These are phyloP conservation scores for Pristionchus pacificus DNA, from an alignment of 1,140 invertebrate species.

Conservation along the genomic window DNA sequence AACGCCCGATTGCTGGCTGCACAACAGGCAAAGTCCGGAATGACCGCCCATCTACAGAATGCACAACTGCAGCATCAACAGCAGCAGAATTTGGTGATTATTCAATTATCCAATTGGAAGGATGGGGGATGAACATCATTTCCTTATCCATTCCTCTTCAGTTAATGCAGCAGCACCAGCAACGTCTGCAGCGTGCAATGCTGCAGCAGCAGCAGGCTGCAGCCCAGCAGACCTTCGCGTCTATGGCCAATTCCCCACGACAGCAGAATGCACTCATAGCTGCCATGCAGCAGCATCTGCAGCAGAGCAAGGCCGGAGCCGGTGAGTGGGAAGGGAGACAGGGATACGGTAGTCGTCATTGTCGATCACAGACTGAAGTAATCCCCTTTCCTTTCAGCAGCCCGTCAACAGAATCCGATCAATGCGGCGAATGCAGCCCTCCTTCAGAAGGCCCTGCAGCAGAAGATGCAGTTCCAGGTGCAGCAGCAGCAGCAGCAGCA, in stretches of 20 bases:
- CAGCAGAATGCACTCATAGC: background rate
- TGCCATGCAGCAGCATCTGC: slow-evolving; percentile 15
- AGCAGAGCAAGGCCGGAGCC: background rate
- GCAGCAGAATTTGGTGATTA: too few species aligned
- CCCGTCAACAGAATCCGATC: slow-evolving; percentile 2
- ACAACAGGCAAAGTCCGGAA: too few species aligned
- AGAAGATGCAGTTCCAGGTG: background rate
- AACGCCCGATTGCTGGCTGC: too few species aligned
- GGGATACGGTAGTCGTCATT: background rate
- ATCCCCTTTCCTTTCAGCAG: background rate
- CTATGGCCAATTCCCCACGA: background rate
- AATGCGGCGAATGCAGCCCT: slow-evolving; percentile 5
- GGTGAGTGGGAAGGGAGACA: background rate
- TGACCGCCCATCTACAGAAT: too few species aligned
- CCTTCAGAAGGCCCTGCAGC: slow-evolving; percentile 14
- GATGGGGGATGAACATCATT: too few species aligned
- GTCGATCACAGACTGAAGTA: too few species aligned
- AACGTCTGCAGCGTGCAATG: slow-evolving; percentile 21
- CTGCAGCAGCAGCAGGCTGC: slow-evolving; percentile 24
- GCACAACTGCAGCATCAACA: too few species aligned
- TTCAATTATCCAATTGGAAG: too few species aligned
- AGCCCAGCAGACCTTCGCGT: background rate
- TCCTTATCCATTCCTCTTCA: too few species aligned
- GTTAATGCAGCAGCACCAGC: too few species aligned
- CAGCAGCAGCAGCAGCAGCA: slow-evolving; percentile 8